A percentile compares a stretch with the other conserved stretches of the same genome.
phyloP scores from a whole-genome alignment of 2,888 invertebrate species.

The Acleris laterana region DNA sequence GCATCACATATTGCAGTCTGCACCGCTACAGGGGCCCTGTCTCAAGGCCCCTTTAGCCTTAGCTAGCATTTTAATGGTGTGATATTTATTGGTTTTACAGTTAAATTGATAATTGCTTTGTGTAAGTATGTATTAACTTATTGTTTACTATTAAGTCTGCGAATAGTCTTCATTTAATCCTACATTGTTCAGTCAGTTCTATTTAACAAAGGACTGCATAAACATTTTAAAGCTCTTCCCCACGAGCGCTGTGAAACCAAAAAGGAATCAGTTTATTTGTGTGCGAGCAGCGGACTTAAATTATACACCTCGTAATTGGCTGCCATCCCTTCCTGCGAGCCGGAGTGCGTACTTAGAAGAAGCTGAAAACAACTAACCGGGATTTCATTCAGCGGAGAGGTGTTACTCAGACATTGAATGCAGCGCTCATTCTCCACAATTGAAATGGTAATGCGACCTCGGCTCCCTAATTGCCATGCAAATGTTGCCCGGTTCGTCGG shows the following conservation, averaged over 20 bases:
- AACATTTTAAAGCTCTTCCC: constrained; percentile 13
- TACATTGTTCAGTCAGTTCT: background rate
- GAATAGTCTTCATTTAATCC: no score
- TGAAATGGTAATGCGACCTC: constrained; percentile 75
- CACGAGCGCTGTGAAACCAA: constrained; percentile 10
- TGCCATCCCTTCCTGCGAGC: constrained; percentile 52
- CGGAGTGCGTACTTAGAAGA: constrained; percentile 39
- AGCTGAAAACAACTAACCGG: constrained; percentile 58
- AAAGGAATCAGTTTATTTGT: constrained; percentile 36
- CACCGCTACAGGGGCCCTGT: background rate
- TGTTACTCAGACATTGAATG: constrained; percentile 51
- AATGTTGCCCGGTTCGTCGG: constrained; percentile 55
- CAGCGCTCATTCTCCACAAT: constrained; percentile 66
- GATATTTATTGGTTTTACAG: no score
- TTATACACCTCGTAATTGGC: constrained; percentile 42
- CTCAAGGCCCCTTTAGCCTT: background rate
- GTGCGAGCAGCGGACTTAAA: constrained; percentile 34
- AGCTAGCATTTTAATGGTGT: no score
- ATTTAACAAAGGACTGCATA: constrained; percentile 19
- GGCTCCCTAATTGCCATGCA: constrained; percentile 72
- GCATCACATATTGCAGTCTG: constrained; percentile 13
- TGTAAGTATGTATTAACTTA: no score
- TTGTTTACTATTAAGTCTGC: background rate
- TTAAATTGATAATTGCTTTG: no score
- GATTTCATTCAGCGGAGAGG: constrained; percentile 54